A percentile compares a stretch with the other conserved stretches of the same genome.
Evolutionary conservation across 2,797 vertebrate genomes (phyloP).

Genomic region (Oreochromis grahami): DNA sequence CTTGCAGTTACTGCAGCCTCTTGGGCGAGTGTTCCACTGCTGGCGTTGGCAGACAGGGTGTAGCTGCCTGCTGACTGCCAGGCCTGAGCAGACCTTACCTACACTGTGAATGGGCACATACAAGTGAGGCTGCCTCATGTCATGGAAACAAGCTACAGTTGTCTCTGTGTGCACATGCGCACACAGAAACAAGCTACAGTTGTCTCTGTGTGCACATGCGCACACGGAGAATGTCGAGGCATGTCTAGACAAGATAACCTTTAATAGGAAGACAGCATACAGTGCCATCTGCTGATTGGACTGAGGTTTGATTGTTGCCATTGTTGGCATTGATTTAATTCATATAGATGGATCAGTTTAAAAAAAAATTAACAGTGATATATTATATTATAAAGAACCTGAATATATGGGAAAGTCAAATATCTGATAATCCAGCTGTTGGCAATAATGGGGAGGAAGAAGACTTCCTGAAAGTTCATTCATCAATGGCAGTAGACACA

Average conservation of each 20-base stretch:
- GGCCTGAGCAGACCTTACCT: slow-evolving; percentile 17
- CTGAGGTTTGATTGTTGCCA: background rate
- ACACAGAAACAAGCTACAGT: too few relatives aligned
- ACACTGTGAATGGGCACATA: slow-evolving; percentile 7
- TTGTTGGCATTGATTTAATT: background rate
- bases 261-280: background rate
- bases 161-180: background rate
- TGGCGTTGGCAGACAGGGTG: slow-evolving; percentile 52
- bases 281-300: slow-evolving; percentile 59
- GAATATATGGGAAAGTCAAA: background rate
- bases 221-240: background rate
- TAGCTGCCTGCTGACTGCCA: slow-evolving; percentile 43
- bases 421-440: background rate
- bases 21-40: background rate
- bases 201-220: background rate
- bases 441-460: background rate
- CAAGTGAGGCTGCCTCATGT: slow-evolving; percentile 37
- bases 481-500: background rate
- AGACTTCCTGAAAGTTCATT: background rate
- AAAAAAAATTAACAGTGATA: background rate
- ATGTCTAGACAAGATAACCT: background rate
- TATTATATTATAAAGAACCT: background rate
- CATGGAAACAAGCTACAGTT: slow-evolving; percentile 52
- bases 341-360: background rate
- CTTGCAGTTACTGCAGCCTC: background rate